Evolutionary conservation across 1,140 invertebrate genomes (phyloP).

Genomic region (Solen grandis): DNA sequence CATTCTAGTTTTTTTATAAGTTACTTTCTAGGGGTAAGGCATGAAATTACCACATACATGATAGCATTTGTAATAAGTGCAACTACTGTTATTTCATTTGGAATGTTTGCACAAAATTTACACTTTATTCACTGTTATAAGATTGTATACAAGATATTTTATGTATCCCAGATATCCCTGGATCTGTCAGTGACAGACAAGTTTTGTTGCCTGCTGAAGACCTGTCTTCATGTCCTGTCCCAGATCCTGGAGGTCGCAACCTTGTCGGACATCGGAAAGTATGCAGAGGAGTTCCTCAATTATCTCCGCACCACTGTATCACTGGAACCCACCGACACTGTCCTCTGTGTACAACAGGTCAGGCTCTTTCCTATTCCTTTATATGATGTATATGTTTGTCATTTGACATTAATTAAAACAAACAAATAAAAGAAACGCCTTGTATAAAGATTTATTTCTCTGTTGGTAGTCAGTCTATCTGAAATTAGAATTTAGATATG

Average conservation of each 20-base stretch:
- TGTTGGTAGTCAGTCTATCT: not conserved
- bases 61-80: too few species aligned
- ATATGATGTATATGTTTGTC: slow-evolving; percentile 10
- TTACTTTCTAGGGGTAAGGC: too few species aligned
- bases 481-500: not conserved
- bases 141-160: too few species aligned
- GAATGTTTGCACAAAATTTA: too few species aligned
- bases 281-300: slow-evolving; percentile 90
- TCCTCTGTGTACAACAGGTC: slow-evolving; percentile 89
- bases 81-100: too few species aligned
- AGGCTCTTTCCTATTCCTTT: too few species aligned
- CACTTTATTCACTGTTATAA: too few species aligned
- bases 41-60: too few species aligned
- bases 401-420: not conserved
- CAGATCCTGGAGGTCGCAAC: slow-evolving; percentile 89
- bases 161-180: slow-evolving; percentile 85
- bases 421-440: not conserved
- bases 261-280: slow-evolving; percentile 87
- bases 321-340: slow-evolving; percentile 86
- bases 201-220: slow-evolving; percentile 87
- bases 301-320: slow-evolving; percentile 88
- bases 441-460: too few species aligned
- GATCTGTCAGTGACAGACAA: slow-evolving; percentile 88
- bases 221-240: slow-evolving; percentile 86
- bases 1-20: too few species aligned